Conservation (phyloP, 2,113 vertebrate species). For the Sylvilagus bachmani region DNA sequence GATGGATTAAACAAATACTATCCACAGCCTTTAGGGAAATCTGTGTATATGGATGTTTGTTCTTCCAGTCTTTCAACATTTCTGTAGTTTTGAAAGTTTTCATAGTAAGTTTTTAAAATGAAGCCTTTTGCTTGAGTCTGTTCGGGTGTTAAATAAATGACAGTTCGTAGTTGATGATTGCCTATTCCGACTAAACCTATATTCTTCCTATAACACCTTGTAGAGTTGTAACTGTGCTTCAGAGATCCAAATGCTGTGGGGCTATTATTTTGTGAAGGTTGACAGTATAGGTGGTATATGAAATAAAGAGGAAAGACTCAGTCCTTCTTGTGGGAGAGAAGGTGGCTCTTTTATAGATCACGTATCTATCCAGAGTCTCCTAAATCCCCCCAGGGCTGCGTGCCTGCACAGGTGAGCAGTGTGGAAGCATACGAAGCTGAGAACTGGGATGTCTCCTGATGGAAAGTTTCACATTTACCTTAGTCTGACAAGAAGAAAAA, state of each 20-base stretch:
- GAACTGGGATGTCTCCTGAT: not conserved
- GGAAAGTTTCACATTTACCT: not conserved
- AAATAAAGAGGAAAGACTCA: not conserved
- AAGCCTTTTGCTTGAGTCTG: slow-evolving; percentile 24
- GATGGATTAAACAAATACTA: not conserved
- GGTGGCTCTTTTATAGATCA: not conserved
- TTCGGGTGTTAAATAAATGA: not conserved
- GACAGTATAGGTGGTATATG: not conserved
- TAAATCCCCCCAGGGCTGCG: not conserved
- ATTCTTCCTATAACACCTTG: not conserved
- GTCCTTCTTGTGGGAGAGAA: not conserved
- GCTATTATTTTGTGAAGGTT: slow-evolving; percentile 16
- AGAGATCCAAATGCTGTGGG: not conserved
- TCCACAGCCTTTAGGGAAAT: not conserved
- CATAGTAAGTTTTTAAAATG: slow-evolving; percentile 1
- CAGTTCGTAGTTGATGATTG: slow-evolving; percentile 25
- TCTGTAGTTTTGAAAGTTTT: too few relatives aligned
- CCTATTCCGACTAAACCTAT: not conserved
- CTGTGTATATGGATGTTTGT: not conserved
- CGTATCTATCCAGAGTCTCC: not conserved
- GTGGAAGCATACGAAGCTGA: not conserved
- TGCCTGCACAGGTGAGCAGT: not conserved
- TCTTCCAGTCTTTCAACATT: not conserved
- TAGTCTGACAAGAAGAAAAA: not conserved
- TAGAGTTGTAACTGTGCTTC: not conserved